Evolutionary conservation across 2,797 vertebrate genomes (phyloP).

Genomic region (Platyrinchus mystaceus): DNA sequence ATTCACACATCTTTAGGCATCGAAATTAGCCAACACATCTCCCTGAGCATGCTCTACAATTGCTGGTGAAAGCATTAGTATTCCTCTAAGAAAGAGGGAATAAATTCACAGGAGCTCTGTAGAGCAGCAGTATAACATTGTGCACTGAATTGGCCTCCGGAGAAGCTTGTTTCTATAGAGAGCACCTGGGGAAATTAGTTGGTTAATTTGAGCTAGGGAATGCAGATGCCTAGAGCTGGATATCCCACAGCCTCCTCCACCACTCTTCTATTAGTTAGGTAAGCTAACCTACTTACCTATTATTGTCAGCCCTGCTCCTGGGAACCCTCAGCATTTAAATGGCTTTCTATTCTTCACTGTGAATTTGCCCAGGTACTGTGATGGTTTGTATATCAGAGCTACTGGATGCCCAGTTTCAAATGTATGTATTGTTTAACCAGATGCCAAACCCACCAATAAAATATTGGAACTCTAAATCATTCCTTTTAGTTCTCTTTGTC

Average conservation of each 20-base stretch:
- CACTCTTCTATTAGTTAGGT: not conserved
- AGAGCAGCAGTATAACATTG: not conserved
- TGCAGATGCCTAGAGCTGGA: not conserved
- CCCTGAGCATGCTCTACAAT: not conserved
- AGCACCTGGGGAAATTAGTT: not conserved
- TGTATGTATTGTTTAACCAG: not conserved
- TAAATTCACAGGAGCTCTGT: not conserved
- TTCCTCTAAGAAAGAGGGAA: not conserved
- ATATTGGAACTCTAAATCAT: not conserved
- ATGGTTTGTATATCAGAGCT: not conserved
- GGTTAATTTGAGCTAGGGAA: not conserved
- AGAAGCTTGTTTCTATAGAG: not conserved
- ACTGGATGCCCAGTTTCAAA: not conserved
- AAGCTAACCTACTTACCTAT: not conserved
- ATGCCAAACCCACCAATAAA: slow-evolving; percentile 11
- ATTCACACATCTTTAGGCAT: not conserved
- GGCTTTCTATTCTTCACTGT: not conserved
- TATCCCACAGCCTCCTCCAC: not conserved
- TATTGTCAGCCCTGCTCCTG: not conserved
- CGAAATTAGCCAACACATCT: not conserved
- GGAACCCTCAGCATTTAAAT: not conserved
- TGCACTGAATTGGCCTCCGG: not conserved
- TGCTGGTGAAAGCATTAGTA: not conserved
- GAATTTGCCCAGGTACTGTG: not conserved
- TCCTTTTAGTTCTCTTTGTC: not conserved